Evolutionary conservation across 1,140 invertebrate species (phyloP).

Genomic region (Bombyx mandarina): DNA sequence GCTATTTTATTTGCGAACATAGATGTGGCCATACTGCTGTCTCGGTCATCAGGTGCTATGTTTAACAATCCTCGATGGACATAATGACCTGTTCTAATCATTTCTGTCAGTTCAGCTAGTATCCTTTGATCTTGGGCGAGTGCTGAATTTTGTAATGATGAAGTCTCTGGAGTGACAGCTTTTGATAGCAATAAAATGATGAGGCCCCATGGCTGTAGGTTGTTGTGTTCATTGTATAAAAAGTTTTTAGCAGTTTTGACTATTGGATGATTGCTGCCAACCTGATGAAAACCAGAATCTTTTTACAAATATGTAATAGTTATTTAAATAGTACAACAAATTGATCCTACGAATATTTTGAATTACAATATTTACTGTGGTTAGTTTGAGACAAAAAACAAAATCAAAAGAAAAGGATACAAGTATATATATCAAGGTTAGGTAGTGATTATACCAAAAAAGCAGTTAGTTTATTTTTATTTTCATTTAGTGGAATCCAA

Average conservation of each 20-base stretch:
- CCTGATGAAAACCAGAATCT: constrained; percentile 35
- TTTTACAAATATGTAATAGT: not conserved
- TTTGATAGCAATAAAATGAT: constrained; percentile 89
- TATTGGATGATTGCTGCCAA: constrained; percentile 91
- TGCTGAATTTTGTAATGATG: constrained; percentile 23
- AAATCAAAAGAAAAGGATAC: too few species aligned
- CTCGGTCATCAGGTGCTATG: constrained; percentile 69
- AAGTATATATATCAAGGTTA: too few species aligned
- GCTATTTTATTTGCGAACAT: constrained; percentile 93
- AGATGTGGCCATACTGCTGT: constrained; percentile 74
- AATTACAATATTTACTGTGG: not conserved
- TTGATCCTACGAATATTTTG: too few species aligned
- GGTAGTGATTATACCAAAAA: too few species aligned
- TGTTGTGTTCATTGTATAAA: constrained; percentile 87
- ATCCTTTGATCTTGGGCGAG: constrained; percentile 79
- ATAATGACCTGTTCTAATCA: constrained; percentile 94
- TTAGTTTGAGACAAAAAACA: too few species aligned
- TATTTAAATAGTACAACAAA: not conserved
- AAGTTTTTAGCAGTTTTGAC: constrained; percentile 89
- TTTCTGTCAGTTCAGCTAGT: constrained; percentile 92
- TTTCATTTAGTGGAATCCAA: too few species aligned
- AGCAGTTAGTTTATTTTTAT: too few species aligned
- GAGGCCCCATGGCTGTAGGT: constrained; percentile 89
- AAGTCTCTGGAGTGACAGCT: constrained; percentile 73
- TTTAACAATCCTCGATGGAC: constrained; percentile 91